These are phyloP conservation scores for Craterocephalus amniculus DNA, from an alignment of 2,797 vertebrate genomes.

Conservation along the genomic window DNA sequence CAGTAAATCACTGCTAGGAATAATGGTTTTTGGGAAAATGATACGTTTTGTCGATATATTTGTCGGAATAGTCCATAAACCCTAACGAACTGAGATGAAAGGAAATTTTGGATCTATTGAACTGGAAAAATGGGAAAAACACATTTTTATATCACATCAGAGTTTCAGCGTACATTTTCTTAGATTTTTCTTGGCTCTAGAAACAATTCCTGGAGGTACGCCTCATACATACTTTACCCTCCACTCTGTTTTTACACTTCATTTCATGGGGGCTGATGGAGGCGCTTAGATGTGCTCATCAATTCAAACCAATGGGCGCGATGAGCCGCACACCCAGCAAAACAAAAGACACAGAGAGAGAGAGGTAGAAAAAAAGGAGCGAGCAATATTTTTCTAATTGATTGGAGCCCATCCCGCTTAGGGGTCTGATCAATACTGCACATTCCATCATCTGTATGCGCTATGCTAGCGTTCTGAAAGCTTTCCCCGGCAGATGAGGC, in stretches of 20 bases:
- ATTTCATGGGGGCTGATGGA: constrained; percentile 60
- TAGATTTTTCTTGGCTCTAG: background rate
- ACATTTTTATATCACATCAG: background rate
- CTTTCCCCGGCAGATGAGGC: constrained; percentile 52
- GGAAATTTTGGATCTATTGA: background rate
- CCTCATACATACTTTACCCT: background rate
- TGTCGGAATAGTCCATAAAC: background rate
- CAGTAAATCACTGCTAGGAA: background rate
- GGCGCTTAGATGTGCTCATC: constrained; percentile 62
- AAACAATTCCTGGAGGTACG: constrained; percentile 5
- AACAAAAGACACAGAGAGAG: constrained; percentile 26
- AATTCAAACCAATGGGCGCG: constrained; percentile 58
- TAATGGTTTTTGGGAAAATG: background rate
- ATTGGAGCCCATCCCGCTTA: constrained; percentile 75
- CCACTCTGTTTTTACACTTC: constrained; percentile 47
- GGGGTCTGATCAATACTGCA: constrained; percentile 82
- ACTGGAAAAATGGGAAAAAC: background rate
- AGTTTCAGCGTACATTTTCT: background rate
- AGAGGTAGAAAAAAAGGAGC: constrained; percentile 13
- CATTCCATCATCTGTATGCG: constrained; percentile 74
- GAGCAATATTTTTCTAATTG: constrained; percentile 80
- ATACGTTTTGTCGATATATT: background rate
- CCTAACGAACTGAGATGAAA: background rate
- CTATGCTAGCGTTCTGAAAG: constrained; percentile 50
- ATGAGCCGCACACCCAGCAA: constrained; percentile 46